A percentile compares a stretch with the other conserved stretches of the same genome.
Conservation (phyloP, 2,113 vertebrate genomes). For the Uria lomvia region DNA sequence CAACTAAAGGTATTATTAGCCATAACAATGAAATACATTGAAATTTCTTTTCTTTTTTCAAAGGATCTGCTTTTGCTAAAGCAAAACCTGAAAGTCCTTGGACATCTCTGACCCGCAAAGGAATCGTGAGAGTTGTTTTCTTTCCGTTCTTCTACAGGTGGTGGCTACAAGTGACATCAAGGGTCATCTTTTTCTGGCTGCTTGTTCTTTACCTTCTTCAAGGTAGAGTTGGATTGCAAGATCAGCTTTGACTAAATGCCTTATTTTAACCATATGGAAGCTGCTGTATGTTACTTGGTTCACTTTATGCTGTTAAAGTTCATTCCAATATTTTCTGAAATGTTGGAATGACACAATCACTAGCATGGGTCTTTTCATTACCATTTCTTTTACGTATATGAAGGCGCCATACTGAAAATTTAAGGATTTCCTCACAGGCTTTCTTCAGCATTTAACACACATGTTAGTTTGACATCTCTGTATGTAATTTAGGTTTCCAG, state of each 20-base stretch:
- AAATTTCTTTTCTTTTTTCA: background rate
- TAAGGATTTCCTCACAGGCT: background rate
- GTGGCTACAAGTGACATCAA: conserved; percentile 99
- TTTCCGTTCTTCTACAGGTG: conserved; percentile 97
- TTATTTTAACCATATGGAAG: conserved; percentile 21
- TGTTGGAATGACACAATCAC: background rate
- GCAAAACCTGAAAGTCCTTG: conserved; percentile 99
- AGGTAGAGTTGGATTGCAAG: conserved; percentile 75
- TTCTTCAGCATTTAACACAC: background rate
- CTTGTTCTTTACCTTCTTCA: conserved; percentile 94
- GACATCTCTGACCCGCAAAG: conserved; percentile 96
- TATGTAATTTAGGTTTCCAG: background rate
- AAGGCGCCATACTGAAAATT: background rate
- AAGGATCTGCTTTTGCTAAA: conserved; percentile 98
- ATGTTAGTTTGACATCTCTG: background rate
- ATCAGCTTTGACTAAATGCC: background rate
- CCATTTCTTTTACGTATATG: background rate
- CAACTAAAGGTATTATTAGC: background rate
- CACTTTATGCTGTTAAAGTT: background rate
- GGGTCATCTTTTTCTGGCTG: conserved; percentile 91
- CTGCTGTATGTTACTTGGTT: background rate
- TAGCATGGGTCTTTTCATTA: background rate
- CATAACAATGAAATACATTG: background rate
- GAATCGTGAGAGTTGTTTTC: conserved; percentile 95
- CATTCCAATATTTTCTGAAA: background rate